Conservation (phyloP, 2,113 vertebrate species). For the Zosterops pallidus region DNA sequence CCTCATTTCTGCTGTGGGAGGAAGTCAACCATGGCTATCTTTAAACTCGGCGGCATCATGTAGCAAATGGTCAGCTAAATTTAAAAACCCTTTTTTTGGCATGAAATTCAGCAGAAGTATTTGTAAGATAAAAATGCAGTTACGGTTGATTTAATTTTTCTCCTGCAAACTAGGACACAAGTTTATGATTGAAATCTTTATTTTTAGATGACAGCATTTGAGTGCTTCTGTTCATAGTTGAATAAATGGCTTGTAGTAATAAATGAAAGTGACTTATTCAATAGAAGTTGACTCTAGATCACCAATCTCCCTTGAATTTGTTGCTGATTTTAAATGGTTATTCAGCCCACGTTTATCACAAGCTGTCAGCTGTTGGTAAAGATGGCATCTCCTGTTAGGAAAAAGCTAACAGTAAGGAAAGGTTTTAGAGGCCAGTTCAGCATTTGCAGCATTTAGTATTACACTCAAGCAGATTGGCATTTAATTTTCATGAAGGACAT, state of each 20-base stretch:
- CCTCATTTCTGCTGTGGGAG: neutral
- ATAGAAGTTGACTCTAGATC: conserved; percentile 49
- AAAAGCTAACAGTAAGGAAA: neutral
- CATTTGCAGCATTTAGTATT: conserved; percentile 37
- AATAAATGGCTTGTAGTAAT: conserved; percentile 46
- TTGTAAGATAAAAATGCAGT: conserved; percentile 64
- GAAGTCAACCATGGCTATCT: conserved; percentile 15
- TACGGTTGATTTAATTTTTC: conserved; percentile 68
- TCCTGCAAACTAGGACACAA: conserved; percentile 48
- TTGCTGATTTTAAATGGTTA: conserved; percentile 53
- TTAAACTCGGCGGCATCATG: conserved; percentile 38
- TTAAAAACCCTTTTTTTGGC: conserved; percentile 68
- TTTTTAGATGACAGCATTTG: conserved; percentile 70
- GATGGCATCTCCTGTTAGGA: conserved; percentile 24
- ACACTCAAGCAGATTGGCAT: conserved; percentile 30
- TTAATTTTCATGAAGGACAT: conserved; percentile 37
- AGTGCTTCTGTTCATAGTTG: conserved; percentile 56
- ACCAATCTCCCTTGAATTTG: neutral
- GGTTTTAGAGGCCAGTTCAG: conserved; percentile 39
- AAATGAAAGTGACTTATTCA: conserved; percentile 41
- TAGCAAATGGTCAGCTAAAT: conserved; percentile 74
- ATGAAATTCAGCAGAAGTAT: conserved; percentile 63
- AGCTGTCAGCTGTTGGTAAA: conserved; percentile 57
- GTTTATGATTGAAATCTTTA: conserved; percentile 63
- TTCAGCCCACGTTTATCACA: conserved; percentile 54